phyloP scores from a whole-genome alignment of 2,797 vertebrate species.

The Miichthys miiuy region DNA sequence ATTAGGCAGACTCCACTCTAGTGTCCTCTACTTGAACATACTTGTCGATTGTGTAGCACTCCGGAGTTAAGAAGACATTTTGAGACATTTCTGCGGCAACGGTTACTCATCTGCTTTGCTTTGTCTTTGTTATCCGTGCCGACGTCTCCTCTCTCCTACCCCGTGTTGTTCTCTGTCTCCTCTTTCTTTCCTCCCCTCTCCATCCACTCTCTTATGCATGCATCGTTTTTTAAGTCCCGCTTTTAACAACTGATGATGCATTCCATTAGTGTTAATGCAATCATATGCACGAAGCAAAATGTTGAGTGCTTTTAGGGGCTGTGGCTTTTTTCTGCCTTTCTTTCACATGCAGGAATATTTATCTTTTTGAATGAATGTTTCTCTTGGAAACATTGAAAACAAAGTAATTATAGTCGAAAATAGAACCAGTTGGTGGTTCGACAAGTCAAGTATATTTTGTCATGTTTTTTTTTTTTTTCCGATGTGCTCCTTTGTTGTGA shows the following conservation, averaged over 20 bases:
- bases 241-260: conserved; percentile 55
- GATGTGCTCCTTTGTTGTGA: not conserved
- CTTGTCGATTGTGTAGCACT: conserved; percentile 43
- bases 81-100: conserved; percentile 19
- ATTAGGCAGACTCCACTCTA: conserved; percentile 33
- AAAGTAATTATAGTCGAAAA: conserved; percentile 21
- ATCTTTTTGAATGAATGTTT: conserved; percentile 44
- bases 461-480: not conserved
- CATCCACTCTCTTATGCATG: conserved; percentile 35
- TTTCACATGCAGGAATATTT: conserved; percentile 42
- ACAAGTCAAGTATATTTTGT: conserved; percentile 13
- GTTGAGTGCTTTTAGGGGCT: conserved; percentile 71
- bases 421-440: not conserved
- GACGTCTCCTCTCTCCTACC: conserved; percentile 1
- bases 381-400: conserved; percentile 44
- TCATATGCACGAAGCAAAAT: conserved; percentile 38
- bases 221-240: conserved; percentile 48
- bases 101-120: conserved; percentile 21
- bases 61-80: conserved; percentile 27
- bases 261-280: conserved; percentile 74
- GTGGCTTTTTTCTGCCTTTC: conserved; percentile 41
- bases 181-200: not conserved
- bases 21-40: conserved; percentile 32
- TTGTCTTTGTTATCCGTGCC: conserved; percentile 13
- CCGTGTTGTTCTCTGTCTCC: not conserved